Evolutionary conservation across 1,140 invertebrate genomes (phyloP).

Genomic region (Marisa cornuarietis): DNA sequence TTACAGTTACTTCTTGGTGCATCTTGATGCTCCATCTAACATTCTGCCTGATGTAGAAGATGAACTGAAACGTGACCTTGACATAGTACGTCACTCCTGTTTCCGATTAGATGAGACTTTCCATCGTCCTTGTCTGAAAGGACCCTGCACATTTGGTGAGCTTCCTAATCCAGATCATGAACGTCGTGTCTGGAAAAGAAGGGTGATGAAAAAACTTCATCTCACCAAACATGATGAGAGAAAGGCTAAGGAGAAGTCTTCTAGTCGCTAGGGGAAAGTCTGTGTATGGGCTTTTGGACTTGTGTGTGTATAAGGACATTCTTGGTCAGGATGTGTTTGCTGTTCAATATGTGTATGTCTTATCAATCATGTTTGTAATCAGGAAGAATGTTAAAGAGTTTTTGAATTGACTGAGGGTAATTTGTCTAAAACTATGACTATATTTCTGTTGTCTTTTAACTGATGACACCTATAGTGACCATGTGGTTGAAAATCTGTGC

Average conservation of each 20-base stretch:
- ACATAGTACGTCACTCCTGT: constrained; percentile 32
- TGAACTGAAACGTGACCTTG: constrained; percentile 32
- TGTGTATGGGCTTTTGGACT: not conserved
- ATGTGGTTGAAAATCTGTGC: too few species aligned
- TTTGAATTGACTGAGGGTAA: too few species aligned
- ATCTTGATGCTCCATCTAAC: constrained; percentile 33
- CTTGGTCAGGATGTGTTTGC: not conserved
- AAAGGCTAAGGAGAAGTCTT: not conserved
- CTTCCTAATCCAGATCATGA: constrained; percentile 45
- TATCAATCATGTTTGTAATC: too few species aligned
- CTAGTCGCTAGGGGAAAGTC: not conserved
- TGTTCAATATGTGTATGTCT: not conserved
- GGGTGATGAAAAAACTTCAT: constrained; percentile 25
- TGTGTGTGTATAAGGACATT: not conserved
- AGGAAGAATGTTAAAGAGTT: too few species aligned
- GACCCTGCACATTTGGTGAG: constrained; percentile 42
- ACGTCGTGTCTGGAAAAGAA: constrained; percentile 34
- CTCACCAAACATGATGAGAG: constrained; percentile 7
- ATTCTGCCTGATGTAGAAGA: constrained; percentile 24
- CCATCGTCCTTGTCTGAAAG: constrained; percentile 26
- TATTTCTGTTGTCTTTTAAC: too few species aligned
- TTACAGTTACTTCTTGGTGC: constrained; percentile 33
- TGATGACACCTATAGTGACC: not conserved
- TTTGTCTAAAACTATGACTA: too few species aligned
- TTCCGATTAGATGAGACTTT: constrained; percentile 24